Base-by-base conservation (phyloP, 2,113 vertebrate genomes). In the Trogon surrucura region DNA sequence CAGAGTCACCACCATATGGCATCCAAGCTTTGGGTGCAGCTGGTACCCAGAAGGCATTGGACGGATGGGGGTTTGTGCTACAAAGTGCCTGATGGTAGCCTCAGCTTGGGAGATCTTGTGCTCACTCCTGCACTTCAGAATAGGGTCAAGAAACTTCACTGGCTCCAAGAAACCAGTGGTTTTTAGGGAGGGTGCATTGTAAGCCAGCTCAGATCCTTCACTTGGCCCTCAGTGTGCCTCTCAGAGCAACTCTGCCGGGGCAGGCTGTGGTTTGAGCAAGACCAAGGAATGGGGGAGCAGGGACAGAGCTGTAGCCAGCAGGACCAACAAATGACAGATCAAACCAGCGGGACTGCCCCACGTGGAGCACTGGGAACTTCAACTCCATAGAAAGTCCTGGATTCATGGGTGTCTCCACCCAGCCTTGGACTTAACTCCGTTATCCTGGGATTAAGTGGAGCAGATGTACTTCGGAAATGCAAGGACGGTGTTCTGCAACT, bases 331-430 rank as follows among this genome's bases (percentile, higher is more conserved):
- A 11, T 16, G 27, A 21, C 38, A 34, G 16, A 38, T 51, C 41
- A 57, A 72, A 50, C 16, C n/a, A 47, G 16, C 0, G 1, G 34
- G 12, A 16, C 51, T 53, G 16, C 16, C 57, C 25, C 9, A 7
- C 1, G 1, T 5, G 26, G 25, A 65, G 4, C 20, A 11, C 57
- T 61, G 61, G 34, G 62, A 56, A 5, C 23, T 13, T 26, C 60
- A 57, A 29, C n/a, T 44, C 14, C n/a, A 10, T 10, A 51, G 10
- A 22, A 6, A 11, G 19, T 22, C 29, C 50, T 44, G 25, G 17
- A 48, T 58, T 69, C 0, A 0, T 0, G 2, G 32, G 16, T 66
- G 26, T 10, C 15, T 66, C 21, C 65, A 57, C 7, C 16, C 60
- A 48, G 4, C 10, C 17, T 53, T 26, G n/a, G 36, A 7, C 27